Base-by-base conservation (phyloP, 2,888 invertebrate species). In the Callyntrura guangdongensis region DNA sequence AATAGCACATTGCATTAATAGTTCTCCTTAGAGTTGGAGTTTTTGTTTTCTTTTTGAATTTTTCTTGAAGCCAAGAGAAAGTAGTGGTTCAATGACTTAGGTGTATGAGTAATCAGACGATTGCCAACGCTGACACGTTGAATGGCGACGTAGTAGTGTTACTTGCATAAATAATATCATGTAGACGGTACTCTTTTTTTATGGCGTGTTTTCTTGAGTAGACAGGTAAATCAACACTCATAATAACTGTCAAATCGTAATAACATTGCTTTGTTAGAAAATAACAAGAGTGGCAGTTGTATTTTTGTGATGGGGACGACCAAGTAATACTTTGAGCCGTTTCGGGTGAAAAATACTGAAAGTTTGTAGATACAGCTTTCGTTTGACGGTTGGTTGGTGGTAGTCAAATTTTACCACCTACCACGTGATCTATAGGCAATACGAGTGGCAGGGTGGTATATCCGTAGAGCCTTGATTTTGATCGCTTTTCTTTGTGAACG, bases 191-290 rank as follows among this genome's bases (percentile, higher is more conserved):
- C 11, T 53, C 14, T 14, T 53, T 53, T n/a, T 25, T 64, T 6
- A 27, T 27, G 14, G 14, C 14, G 12, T 64, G 14, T 64, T 64
- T 64, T 64, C 12, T 47, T 20, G 53, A 20, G 25, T 56, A 77
- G 77, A 77, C 77, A 77, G 53, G 77, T 77, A 77, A 77, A 77
- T 77, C 77, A 77, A 53, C 77, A 77, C 74, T 74, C 47, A 74
- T 74, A 74, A 74, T 74, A 74, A 74, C 74, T 74, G 77, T 77
- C 77, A 77, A 53, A 77, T 77, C 53, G 14, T 53, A 77, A 77
- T 53, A 49, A 53, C 77, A 25, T 53, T 77, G 77, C 49, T 49
- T 77, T 77, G 77, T 77, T 77, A n/a, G 9, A n/a, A 17, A 77
- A 77, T 53, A 77, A 77, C 77, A 53, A n/a, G 53, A 77, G 25